Base-by-base conservation (phyloP, 2,888 invertebrate genomes). In the Ormyrus labotus region DNA sequence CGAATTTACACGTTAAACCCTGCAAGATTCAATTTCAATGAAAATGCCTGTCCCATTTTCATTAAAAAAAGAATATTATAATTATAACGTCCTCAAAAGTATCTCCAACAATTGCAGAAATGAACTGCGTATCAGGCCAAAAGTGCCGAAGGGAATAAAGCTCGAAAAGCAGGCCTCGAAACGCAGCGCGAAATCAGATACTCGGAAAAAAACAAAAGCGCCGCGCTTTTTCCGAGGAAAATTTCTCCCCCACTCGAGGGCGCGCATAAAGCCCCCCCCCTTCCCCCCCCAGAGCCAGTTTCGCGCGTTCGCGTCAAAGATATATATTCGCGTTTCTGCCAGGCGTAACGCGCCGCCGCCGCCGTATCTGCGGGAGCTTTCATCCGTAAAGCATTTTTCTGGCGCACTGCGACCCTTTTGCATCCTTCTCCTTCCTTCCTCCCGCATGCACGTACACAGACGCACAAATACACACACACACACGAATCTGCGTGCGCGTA, bases 361-460 rank as follows among this genome's bases (percentile, higher is more conserved):
- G 47, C 45, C 53, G 47, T 55, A 65, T 50, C 70, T 58, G 34
- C 19, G 19, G 6, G 9, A 13, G 47, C 13, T 73, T 73, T 70
- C 71, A 63, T 73, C 68, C 65, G 72, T 68, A 73, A 55, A 71
- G 60, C 65, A 79, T 80, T 75, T 75, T 80, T 61, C 65, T 71
- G 61, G 19, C 58, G 48, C 34, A 50, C 47, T 13, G 50, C 64
- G 65, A 71, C 65, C 19, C n/a, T 71, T 65, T 63, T 58, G 57
- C 45, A 51, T 70, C 48, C 19, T 61, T 45, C 11, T 51, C 67
- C 19, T 19, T 48, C 50, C 57, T 60, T 9, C 60, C 48, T 10
- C n/a, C 50, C 13, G 19, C 47, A 19, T 19, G 19, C 19, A 19
- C 19, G 19, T 19, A 19, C 19, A 19, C 19, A 19, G 61, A 34